Percentiles rank a stretch among this genome's conserved stretches.
Evolutionary conservation across 2,797 vertebrate species (phyloP).

Genomic region (Malurus leucopterus): DNA sequence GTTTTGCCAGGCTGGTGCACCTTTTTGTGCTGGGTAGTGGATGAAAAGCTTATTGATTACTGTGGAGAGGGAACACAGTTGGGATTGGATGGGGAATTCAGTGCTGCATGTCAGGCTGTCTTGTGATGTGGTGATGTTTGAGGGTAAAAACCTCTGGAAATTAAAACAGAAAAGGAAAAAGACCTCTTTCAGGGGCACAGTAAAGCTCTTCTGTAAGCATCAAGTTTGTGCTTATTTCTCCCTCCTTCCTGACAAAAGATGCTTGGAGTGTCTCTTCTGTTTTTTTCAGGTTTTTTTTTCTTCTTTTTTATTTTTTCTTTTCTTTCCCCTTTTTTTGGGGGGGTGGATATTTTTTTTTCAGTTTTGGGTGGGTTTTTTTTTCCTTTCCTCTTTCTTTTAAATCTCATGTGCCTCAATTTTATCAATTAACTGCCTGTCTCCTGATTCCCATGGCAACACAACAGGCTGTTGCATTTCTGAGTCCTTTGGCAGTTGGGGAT

Average conservation of each 20-base stretch:
- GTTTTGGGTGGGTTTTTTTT: too few species aligned
- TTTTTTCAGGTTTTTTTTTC: not conserved
- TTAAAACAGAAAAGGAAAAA: not conserved
- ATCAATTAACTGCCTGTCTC: constrained; percentile 33
- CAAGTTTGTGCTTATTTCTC: not conserved
- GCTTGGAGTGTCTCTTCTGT: not conserved
- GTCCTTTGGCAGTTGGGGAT: constrained; percentile 17
- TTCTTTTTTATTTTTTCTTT: too few species aligned
- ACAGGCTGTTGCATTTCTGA: constrained; percentile 14
- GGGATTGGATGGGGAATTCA: not conserved
- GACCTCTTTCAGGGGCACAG: not conserved
- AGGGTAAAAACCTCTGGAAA: not conserved
- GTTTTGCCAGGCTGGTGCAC: not conserved
- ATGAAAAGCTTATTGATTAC: not conserved
- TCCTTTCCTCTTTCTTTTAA: not conserved
- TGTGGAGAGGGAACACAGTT: fast-evolving
- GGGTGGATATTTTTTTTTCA: too few species aligned
- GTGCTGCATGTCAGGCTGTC: not conserved
- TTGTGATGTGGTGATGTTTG: not conserved
- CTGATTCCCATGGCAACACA: constrained; percentile 48
- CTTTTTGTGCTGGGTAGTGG: not conserved
- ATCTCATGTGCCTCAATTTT: constrained; percentile 1
- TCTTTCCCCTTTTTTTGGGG: not conserved
- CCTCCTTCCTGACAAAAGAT: not conserved
- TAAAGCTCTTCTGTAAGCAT: not conserved